Percentiles rank a stretch among this genome's conserved stretches.
Evolutionary conservation across 2,113 vertebrate genomes (phyloP).

Genomic region (Muntiacus reevesi): DNA sequence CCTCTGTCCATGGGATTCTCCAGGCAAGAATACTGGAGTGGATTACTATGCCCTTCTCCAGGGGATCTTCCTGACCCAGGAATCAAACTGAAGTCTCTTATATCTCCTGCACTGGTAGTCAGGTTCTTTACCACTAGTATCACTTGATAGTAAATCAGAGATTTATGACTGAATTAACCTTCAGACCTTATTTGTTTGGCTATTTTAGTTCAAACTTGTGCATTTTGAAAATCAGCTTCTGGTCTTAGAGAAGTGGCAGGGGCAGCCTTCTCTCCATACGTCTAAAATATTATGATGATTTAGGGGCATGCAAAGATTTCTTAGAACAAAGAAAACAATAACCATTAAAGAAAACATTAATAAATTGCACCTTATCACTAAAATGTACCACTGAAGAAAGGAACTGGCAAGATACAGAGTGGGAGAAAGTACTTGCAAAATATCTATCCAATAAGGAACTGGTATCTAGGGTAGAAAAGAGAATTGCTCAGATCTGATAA

Average conservation of each 20-base stretch:
- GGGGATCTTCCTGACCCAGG: accelerated
- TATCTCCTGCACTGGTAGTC: background rate
- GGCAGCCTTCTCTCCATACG: background rate
- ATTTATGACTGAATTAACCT: background rate
- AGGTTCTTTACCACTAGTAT: background rate
- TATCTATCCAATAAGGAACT: background rate
- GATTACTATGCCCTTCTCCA: background rate
- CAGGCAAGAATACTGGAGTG: background rate
- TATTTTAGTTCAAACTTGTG: background rate
- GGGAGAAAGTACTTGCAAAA: background rate
- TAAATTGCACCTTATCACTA: background rate
- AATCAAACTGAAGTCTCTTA: background rate
- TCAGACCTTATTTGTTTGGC: background rate
- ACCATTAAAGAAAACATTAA: background rate
- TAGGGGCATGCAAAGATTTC: background rate
- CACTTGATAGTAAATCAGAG: background rate
- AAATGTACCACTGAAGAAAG: background rate
- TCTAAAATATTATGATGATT: background rate
- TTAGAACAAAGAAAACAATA: background rate
- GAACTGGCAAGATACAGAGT: background rate
- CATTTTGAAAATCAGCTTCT: background rate
- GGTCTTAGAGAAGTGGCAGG: background rate
- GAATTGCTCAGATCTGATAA: background rate
- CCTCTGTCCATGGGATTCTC: background rate
- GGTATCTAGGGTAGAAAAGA: background rate